Evolutionary conservation across 2,797 vertebrate genomes (phyloP), one percentile per base, ranked within the genome.

Genomic region (Chrysocyon brachyurus): DNA sequence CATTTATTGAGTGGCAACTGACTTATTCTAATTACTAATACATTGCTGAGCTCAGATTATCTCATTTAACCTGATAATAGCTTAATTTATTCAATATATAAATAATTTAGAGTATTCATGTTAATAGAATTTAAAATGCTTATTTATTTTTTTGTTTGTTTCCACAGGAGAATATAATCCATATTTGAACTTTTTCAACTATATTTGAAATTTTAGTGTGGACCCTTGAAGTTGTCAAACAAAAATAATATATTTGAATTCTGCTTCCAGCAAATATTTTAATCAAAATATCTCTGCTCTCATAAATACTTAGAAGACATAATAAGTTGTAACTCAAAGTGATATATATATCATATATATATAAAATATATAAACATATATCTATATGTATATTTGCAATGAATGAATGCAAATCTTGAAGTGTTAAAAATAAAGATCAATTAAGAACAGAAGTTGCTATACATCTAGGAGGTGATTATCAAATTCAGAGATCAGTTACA

Each of bases 211-310:
- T 95, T 84, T 91, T 46, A 56, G 12, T 70, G 1, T 21, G 77
- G 61, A 68, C 26, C 22, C 89, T 85, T 85, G 75, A 79, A 59
- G 2, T 46, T 81, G 36, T 46, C 59, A 85, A 72, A 68, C 33
- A 91, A 85, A 94, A 94, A 28, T 16, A 86, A 61, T 40, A 46
- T 90, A 81, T 96, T 75, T 91, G 81, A 91, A 91, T 85, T 81
- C 36, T 61, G 17, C 15, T 96, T 84, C 84, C 85, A 85, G 40
- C 10, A 85, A 94, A 94, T 31, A 46, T 79, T 90, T 12, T 33
- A 52, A 17, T 36, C 52, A 86, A 90, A 93, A 90, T 86, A 64
- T 57, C 9, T 57, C 46, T 79, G 54, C 22, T 21, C 12, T 31
- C 15, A 28, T 78, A 72, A 95, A 79, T 59, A 88, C 40, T 78